Percentiles rank a stretch among this genome's conserved stretches.
phyloP scores from a whole-genome alignment of 2,888 invertebrate genomes.

The Caenorhabditis afra region DNA sequence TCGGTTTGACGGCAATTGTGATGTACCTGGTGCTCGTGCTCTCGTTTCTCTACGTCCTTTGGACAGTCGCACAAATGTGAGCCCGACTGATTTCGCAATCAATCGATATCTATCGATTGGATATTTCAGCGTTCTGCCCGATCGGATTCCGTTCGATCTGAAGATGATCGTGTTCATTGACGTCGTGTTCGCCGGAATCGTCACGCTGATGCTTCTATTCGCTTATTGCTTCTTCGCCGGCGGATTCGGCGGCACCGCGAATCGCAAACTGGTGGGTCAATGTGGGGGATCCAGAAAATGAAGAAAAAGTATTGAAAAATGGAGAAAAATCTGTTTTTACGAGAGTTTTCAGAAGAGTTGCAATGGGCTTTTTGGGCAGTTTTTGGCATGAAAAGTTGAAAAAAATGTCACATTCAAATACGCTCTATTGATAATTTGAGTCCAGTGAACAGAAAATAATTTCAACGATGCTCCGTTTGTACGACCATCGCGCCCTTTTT shows the following conservation, averaged over 20 bases:
- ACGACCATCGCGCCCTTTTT: no score
- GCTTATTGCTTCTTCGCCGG: slow-evolving; percentile 54
- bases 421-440: no score
- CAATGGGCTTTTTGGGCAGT: no score
- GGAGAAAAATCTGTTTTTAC: not conserved
- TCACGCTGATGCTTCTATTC: slow-evolving; percentile 38
- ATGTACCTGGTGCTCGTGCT: slow-evolving; percentile 26
- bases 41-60: slow-evolving; percentile 12
- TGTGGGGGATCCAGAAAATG: not conserved
- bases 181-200: slow-evolving; percentile 32
- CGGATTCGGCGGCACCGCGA: slow-evolving; percentile 30
- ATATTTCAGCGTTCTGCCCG: slow-evolving; percentile 34
- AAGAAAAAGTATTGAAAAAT: not conserved
- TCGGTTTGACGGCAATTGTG: slow-evolving; percentile 20
- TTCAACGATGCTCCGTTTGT: no score
- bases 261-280: slow-evolving; percentile 11
- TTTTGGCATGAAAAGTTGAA: no score
- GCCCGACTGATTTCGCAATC: no score
- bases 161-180: slow-evolving; percentile 48
- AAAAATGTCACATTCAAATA: no score
- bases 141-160: slow-evolving; percentile 42
- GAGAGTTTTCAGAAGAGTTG: no score
- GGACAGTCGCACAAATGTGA: slow-evolving; percentile 35
- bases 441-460: no score
- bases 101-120: no score